These are phyloP conservation scores for Mustela nigripes DNA, from an alignment of 2,113 vertebrate species.

Conservation along the genomic window DNA sequence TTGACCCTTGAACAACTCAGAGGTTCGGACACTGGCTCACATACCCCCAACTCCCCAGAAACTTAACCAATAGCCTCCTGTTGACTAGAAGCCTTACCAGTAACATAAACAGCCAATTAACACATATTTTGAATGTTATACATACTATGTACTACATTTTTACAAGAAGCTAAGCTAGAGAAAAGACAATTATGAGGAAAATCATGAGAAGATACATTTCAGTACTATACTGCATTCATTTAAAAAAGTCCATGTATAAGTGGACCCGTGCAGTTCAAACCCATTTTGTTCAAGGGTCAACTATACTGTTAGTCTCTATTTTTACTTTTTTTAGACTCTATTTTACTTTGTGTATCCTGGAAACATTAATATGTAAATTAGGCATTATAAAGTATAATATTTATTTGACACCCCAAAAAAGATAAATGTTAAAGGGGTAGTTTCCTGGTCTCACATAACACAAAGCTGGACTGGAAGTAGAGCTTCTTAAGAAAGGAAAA, in stretches of 20 bases:
- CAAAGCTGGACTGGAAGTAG: neutral
- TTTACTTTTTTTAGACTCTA: neutral
- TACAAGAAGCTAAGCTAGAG: neutral
- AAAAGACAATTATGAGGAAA: neutral
- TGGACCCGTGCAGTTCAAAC: neutral
- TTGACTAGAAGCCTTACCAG: neutral
- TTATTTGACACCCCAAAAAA: neutral
- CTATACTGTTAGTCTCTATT: neutral
- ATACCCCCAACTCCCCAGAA: neutral
- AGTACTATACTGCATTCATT: neutral
- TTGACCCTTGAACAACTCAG: neutral
- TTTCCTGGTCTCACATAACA: neutral
- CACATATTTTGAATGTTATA: neutral
- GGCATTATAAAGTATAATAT: constrained; percentile 27
- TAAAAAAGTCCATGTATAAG: neutral
- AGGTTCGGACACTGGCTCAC: neutral
- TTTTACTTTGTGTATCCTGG: constrained; percentile 13
- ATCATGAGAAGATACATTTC: neutral
- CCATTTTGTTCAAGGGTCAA: neutral
- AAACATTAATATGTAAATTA: neutral
- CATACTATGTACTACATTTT: neutral
- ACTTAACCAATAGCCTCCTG: neutral
- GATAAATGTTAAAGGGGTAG: neutral
- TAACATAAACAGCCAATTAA: neutral
- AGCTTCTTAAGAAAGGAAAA: neutral